phyloP scores from a whole-genome alignment of 2,113 vertebrate genomes.

The Hiodon tergisus region DNA sequence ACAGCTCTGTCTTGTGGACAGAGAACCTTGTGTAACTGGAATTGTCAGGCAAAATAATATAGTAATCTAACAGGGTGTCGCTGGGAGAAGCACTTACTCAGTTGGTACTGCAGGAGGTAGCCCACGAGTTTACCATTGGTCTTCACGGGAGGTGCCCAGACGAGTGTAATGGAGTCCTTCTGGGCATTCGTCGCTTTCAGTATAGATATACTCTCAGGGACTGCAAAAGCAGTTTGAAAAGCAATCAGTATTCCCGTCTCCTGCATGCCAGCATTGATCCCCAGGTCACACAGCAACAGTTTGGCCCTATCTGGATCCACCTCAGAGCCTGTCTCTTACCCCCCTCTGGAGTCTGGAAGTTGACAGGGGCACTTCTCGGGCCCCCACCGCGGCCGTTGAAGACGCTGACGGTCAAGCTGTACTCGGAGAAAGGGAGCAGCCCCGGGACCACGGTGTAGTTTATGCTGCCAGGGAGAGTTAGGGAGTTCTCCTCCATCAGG shows the following conservation, averaged over 20 bases:
- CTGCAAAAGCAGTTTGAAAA: slow-evolving; percentile 54
- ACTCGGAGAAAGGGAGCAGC: slow-evolving; percentile 84
- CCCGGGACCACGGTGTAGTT: slow-evolving; percentile 68
- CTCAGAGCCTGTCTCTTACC: slow-evolving; percentile 60
- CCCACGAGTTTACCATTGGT: slow-evolving; percentile 80
- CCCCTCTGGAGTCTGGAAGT: slow-evolving; percentile 93
- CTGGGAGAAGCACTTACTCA: slow-evolving; percentile 69
- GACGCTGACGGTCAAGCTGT: slow-evolving; percentile 77
- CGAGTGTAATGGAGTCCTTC: slow-evolving; percentile 69
- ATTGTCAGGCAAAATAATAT: background rate
- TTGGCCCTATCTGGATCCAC: no score
- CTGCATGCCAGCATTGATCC: background rate
- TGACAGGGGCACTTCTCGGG: slow-evolving; percentile 74
- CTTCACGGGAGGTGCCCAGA: slow-evolving; percentile 77
- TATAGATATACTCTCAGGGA: slow-evolving; percentile 78
- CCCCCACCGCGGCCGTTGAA: slow-evolving; percentile 85
- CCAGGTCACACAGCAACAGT: background rate
- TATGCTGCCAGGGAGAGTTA: slow-evolving; percentile 71
- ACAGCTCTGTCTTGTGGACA: no score
- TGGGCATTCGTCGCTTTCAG: slow-evolving; percentile 78
- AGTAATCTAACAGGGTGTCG: no score
- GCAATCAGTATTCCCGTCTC: background rate
- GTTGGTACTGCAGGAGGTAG: slow-evolving; percentile 85
- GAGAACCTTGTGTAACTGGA: no score
- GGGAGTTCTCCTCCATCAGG: slow-evolving; percentile 69